Conservation (phyloP, 2,797 vertebrate species). For the Megaceryle alcyon region DNA sequence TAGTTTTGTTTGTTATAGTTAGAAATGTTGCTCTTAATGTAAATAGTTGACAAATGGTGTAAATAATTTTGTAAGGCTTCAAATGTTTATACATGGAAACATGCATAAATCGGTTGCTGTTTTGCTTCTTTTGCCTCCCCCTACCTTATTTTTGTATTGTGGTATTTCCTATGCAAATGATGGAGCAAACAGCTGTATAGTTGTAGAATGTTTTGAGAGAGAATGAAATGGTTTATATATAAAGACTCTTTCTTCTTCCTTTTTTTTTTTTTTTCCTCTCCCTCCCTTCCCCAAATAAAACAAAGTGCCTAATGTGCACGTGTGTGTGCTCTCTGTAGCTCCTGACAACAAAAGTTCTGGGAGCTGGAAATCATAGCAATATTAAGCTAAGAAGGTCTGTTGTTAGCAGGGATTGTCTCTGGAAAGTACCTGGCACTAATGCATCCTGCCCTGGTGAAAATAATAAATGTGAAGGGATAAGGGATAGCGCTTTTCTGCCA, state of each 20-base stretch:
- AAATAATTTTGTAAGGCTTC: slow-evolving; percentile 93
- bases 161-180: slow-evolving; percentile 85
- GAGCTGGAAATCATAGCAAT: background rate
- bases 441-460: background rate
- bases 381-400: background rate
- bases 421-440: slow-evolving; percentile 40
- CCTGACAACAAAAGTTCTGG: background rate
- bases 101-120: slow-evolving; percentile 85
- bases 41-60: slow-evolving; percentile 95
- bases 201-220: slow-evolving; percentile 83
- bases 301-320: slow-evolving; percentile 79
- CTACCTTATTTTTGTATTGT: slow-evolving; percentile 89
- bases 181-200: slow-evolving; percentile 82
- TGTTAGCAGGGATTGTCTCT: background rate
- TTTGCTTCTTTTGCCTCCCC: slow-evolving; percentile 81
- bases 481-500: background rate
- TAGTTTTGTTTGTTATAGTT: slow-evolving; percentile 83
- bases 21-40: slow-evolving; percentile 84
- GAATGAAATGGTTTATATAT: slow-evolving; percentile 85
- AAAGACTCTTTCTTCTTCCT: slow-evolving; percentile 66
- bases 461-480: background rate
- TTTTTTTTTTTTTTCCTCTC: slow-evolving; percentile 48
- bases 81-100: slow-evolving; percentile 89
- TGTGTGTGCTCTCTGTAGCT: background rate
- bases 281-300: slow-evolving; percentile 81